Base-by-base conservation (phyloP, 2,888 invertebrate species). In the Apodemia hepburni region DNA sequence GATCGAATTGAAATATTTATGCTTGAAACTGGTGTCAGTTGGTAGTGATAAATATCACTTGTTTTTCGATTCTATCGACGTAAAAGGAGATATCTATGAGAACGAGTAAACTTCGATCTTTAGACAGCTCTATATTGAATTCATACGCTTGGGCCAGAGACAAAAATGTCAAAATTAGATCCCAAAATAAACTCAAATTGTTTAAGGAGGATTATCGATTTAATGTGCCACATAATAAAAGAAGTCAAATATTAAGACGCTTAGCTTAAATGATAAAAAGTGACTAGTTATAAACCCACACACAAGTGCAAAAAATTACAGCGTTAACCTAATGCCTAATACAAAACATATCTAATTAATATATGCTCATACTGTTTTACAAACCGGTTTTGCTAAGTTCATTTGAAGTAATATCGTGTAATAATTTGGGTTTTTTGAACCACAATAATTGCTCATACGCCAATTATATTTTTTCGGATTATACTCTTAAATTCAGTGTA, bases 1-100 rank as follows among this genome's bases (percentile, higher is more conserved):
- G 57, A 61, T 45, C 54, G 29, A 47, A 27, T 47, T 29, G 4
- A 61, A 49, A 17, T 18, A 18, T 49, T 18, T 51, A 12, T 51
- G 51, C 51, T 27, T 51, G 12, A 18, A 51, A 22, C 51, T 51
- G 18, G 22, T 51, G 12, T 15, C 42, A 42, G 42, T 27, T 3
- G 51, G 4, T 51, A 22, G 11, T 51, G 51, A 49, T 11, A 42
- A 15, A 42, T 42, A 42, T 42, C 42, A 42, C 42, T 42, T 42
- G 42, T 42, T 42, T 42, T 42, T 42, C 42, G 42, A 42, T 42
- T 15, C 15, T 42, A 15, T 42, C 42, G 42, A 42, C 42, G 12
- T 42, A 42, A 42, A 42, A 4, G 12, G 42, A 42, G 42, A 42
- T 42, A 4, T 42, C 42, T 42, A 42, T 42, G 15, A 3, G 15